Evolutionary conservation across 2,797 vertebrate species (phyloP).

Genomic region (Monodelphis domestica): DNA sequence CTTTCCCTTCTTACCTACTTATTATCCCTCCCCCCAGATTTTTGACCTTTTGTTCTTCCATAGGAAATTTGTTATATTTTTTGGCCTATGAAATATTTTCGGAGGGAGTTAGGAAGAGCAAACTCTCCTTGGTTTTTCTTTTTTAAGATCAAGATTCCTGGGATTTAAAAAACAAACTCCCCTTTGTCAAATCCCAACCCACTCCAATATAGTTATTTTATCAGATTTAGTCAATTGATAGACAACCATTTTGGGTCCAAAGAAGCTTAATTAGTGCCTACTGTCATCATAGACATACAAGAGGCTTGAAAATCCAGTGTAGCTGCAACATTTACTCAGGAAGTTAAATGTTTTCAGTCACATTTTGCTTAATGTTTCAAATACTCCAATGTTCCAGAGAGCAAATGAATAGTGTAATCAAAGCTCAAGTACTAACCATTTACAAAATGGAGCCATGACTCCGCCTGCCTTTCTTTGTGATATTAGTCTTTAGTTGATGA

Average conservation of each 20-base stretch:
- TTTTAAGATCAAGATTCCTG: neutral
- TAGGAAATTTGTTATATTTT: neutral
- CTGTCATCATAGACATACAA: neutral
- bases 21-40: neutral
- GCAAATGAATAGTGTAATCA: neutral
- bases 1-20: neutral
- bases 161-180: neutral
- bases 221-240: neutral
- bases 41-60: neutral
- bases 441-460: neutral
- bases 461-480: neutral
- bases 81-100: neutral
- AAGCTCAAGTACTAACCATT: neutral
- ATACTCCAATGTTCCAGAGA: neutral
- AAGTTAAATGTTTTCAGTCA: neutral
- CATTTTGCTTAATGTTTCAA: neutral
- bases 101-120: neutral
- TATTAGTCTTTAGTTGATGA: neutral
- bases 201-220: neutral
- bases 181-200: neutral
- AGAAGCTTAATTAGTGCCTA: neutral
- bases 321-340: neutral
- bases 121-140: neutral
- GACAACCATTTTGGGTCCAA: neutral
- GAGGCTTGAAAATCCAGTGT: neutral